A percentile compares a stretch with the other conserved stretches of the same genome.
Evolutionary conservation across 2,888 invertebrate genomes (phyloP).

Genomic region (Apoda limacodes): DNA sequence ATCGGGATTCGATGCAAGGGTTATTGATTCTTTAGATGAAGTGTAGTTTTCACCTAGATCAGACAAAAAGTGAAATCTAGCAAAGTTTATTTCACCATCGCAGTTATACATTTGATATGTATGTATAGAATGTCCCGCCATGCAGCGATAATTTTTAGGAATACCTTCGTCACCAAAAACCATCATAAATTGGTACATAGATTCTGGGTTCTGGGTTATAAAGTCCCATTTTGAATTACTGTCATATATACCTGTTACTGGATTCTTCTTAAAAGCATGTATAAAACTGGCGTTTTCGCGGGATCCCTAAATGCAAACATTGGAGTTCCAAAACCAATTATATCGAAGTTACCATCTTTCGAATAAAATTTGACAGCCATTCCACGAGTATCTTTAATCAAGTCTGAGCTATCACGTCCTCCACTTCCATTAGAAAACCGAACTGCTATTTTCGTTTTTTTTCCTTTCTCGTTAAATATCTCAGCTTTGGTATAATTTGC

Average conservation of each 20-base stretch:
- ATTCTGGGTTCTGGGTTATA: constrained; percentile 81
- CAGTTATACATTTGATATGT: constrained; percentile 88
- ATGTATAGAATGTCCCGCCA: constrained; percentile 92
- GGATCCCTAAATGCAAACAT: constrained; percentile 91
- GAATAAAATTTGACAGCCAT: constrained; percentile 93
- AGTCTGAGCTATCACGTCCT: constrained; percentile 86
- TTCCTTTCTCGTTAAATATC: constrained; percentile 79
- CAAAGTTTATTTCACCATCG: too few species aligned
- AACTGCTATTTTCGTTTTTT: too few species aligned
- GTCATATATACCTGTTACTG: constrained; percentile 85
- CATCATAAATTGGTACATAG: constrained; percentile 80
- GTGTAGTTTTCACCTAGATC: constrained; percentile 87
- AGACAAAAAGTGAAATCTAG: constrained; percentile 92
- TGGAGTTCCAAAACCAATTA: constrained; percentile 87
- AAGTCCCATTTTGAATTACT: constrained; percentile 91
- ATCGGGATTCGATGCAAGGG: constrained; percentile 83
- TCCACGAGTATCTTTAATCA: constrained; percentile 85
- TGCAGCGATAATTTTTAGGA: constrained; percentile 88
- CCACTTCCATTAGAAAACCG: constrained; percentile 83
- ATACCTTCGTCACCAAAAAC: constrained; percentile 87
- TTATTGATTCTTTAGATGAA: constrained; percentile 70
- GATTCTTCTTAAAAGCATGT: constrained; percentile 92
- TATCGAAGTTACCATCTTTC: constrained; percentile 88
- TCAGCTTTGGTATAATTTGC: constrained; percentile 79
- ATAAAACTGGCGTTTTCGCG: constrained; percentile 83